Evolutionary conservation across 2,797 vertebrate genomes (phyloP).

Genomic region (Chelmon rostratus): DNA sequence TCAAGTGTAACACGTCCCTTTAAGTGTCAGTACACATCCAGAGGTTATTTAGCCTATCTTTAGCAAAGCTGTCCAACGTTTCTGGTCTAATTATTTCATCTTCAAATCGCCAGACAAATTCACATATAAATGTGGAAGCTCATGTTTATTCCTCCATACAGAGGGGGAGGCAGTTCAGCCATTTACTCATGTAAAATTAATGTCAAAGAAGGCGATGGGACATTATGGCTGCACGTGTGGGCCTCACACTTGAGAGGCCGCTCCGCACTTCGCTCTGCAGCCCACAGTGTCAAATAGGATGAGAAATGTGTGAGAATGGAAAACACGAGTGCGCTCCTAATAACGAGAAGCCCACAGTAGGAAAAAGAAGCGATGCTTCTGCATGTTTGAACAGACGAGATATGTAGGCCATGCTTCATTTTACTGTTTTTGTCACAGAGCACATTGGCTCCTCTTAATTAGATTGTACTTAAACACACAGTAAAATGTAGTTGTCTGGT

Average conservation of each 20-base stretch:
- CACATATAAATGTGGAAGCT: conserved; percentile 55
- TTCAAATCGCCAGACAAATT: conserved; percentile 52
- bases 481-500: conserved; percentile 42
- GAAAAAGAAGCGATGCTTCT: conserved; percentile 43
- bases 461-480: conserved; percentile 20
- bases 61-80: conserved; percentile 33
- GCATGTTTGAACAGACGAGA: conserved; percentile 71
- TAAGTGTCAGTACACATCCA: conserved; percentile 44
- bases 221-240: conserved; percentile 75
- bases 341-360: conserved; percentile 59
- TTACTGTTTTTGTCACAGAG: conserved; percentile 58
- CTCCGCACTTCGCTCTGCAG: conserved; percentile 63
- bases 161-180: conserved; percentile 64
- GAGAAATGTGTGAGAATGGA: conserved; percentile 67
- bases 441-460: conserved; percentile 48
- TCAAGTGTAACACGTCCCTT: conserved; percentile 36
- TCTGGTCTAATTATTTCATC: conserved; percentile 66
- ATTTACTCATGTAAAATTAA: conserved; percentile 81
- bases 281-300: conserved; percentile 74
- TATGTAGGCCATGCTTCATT: conserved; percentile 82
- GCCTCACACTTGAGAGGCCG: conserved; percentile 68
- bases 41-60: conserved; percentile 28
- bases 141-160: conserved; percentile 68
- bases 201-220: conserved; percentile 73
- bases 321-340: conserved; percentile 67